Evolutionary conservation across 2,888 invertebrate species (phyloP), one percentile per base, ranked within the genome.

Genomic region (Malacosoma neustria): DNA sequence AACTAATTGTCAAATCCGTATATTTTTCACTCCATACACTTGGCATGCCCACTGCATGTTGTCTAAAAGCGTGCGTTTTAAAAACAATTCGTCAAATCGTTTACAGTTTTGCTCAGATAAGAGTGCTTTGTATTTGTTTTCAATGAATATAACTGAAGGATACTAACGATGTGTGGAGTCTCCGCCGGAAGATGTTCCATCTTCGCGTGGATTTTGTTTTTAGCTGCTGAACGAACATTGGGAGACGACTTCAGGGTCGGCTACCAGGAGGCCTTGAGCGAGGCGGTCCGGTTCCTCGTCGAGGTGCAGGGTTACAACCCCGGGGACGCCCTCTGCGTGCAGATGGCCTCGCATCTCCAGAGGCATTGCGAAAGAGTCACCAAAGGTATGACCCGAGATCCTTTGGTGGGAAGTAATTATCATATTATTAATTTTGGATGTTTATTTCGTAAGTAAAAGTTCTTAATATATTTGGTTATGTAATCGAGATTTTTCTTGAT

Each of bases 181-280:
- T 60, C 69, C 64, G 52, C 54, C 53, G 61, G 60, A 58, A 63
- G 67, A 62, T 68, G 61, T 61, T 65, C 55, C 69, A 72, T 72
- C 65, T 63, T 63, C 58, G 57, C 50, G 58, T 66, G 69, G 72
- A 64, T 71, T 72, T 41, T 70, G 57, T 76, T 74, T n/a, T 42
- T 72, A 82, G 82, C 71, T 13, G 70, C 67, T n/a, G 82, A 82
- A 38, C 58, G 71, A 9, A 68, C 61, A 34, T 45, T 54, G 7
- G 59, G 62, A 12, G 74, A 65, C 36, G 74, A 71, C 49, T 95
- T 92, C 72, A 88, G 92, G 38, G 88, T 94, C 11, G 98, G 98
- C 2, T 98, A 92, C 81, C 94, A 94, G 64, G 97, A 97, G 71
- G 97, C 97, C 50, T 89, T 95, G 64, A 92, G 93, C 36, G 97